phyloP scores from a whole-genome alignment of 2,888 invertebrate species.

The Chrysina gloriosa region DNA sequence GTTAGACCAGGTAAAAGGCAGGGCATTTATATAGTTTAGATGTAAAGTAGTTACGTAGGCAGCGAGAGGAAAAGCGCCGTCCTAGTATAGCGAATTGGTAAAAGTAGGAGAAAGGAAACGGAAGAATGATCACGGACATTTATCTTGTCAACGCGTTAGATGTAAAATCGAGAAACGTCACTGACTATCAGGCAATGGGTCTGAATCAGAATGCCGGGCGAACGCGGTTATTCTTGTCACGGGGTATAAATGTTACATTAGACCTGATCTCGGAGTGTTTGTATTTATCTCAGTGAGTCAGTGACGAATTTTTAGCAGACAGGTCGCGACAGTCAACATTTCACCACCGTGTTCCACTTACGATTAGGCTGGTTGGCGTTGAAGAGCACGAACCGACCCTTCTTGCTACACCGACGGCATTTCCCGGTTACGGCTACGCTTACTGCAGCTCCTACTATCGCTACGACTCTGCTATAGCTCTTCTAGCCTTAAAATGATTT shows the following conservation, averaged over 20 bases:
- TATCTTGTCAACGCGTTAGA: slow-evolving; percentile 57
- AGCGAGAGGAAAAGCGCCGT: slow-evolving; percentile 22
- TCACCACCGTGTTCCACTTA: slow-evolving; percentile 49
- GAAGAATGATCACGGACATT: slow-evolving; percentile 60
- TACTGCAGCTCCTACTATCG: not conserved
- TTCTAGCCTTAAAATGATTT: slow-evolving; percentile 40
- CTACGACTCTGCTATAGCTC: not conserved
- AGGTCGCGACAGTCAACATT: slow-evolving; percentile 53
- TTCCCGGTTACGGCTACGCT: not conserved
- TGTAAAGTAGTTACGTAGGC: slow-evolving; percentile 55
- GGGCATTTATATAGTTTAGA: slow-evolving; percentile 57
- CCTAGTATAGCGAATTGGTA: slow-evolving; percentile 40
- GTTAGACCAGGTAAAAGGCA: slow-evolving; percentile 25
- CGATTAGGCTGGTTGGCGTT: slow-evolving; percentile 40
- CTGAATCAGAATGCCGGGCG: slow-evolving; percentile 54
- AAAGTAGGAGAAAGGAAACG: slow-evolving; percentile 48
- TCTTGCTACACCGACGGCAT: not conserved
- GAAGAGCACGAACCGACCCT: not conserved
- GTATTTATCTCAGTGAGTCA: slow-evolving; percentile 56
- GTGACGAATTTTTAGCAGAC: slow-evolving; percentile 54
- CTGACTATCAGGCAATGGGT: slow-evolving; percentile 53
- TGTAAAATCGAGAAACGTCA: slow-evolving; percentile 52
- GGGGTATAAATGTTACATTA: slow-evolving; percentile 57
- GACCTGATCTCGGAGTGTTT: slow-evolving; percentile 57
- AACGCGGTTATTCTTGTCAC: slow-evolving; percentile 55